A percentile compares a stretch with the other conserved stretches of the same genome.
Conservation (phyloP, 2,113 vertebrate species). For the Haemorhous mexicanus region DNA sequence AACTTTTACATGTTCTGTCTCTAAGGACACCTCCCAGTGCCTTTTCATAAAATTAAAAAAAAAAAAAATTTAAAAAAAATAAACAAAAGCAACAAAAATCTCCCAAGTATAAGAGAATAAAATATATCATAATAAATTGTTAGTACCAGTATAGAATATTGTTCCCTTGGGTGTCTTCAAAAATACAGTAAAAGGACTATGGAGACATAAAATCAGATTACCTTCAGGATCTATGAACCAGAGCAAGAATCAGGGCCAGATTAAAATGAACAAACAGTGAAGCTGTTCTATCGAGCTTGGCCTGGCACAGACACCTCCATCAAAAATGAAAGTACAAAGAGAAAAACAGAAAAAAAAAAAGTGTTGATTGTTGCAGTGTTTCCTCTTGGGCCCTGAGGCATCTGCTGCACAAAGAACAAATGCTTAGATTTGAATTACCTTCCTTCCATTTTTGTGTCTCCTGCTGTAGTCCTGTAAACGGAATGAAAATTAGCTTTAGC, state of each 20-base stretch:
- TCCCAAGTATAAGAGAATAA: not conserved
- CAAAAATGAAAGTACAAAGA: not conserved
- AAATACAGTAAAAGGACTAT: not conserved
- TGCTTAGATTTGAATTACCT: not conserved
- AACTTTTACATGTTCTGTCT: not conserved
- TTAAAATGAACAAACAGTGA: not conserved
- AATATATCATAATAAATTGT: not conserved
- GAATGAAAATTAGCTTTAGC: not conserved
- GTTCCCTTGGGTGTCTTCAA: not conserved
- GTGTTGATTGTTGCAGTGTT: not conserved
- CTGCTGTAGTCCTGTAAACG: not conserved
- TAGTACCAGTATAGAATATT: not conserved
- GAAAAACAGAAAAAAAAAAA: not conserved
- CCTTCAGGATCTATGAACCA: not conserved
- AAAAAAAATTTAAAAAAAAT: no score
- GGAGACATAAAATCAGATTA: not conserved
- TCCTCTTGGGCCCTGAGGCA: not conserved
- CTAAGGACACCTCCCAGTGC: accelerated
- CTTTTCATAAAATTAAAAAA: not conserved
- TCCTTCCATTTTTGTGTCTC: not conserved
- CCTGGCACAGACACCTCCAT: not conserved
- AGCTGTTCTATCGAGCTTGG: not conserved
- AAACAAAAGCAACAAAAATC: not conserved
- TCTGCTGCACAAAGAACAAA: not conserved
- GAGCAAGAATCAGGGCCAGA: not conserved